phyloP scores from a whole-genome alignment of 2,113 vertebrate species.

The Lepisosteus osseus region DNA sequence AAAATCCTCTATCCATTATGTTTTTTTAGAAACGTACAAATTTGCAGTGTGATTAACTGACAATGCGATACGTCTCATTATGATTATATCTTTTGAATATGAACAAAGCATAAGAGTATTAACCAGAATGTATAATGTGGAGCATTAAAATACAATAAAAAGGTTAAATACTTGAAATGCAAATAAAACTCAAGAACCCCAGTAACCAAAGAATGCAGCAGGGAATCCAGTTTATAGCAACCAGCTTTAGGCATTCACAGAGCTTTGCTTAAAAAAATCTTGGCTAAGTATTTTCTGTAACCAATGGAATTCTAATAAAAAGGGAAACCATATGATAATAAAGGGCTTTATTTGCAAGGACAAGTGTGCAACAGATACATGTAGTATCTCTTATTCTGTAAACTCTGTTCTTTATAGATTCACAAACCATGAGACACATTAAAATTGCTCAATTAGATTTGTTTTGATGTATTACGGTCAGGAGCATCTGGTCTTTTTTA shows the following conservation, averaged over 20 bases:
- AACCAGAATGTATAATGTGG: not conserved
- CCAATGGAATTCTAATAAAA: constrained; percentile 21
- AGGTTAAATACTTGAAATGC: constrained; percentile 4
- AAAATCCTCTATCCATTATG: too few relatives aligned
- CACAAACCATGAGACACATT: not conserved
- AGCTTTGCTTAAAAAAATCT: not conserved
- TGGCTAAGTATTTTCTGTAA: constrained; percentile 15
- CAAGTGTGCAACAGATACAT: constrained; percentile 4
- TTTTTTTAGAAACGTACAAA: too few relatives aligned
- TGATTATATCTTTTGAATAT: too few relatives aligned
- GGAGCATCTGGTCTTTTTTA: constrained; percentile 4
- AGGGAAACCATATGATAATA: constrained; percentile 1
- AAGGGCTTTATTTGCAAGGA: constrained; percentile 9
- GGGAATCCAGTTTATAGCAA: constrained; percentile 16
- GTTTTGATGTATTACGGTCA: not conserved
- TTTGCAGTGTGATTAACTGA: too few relatives aligned
- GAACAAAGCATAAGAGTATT: too few relatives aligned
- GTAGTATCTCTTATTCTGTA: not conserved
- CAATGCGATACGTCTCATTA: too few relatives aligned
- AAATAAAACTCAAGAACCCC: constrained; percentile 6
- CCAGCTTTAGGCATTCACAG: constrained; percentile 5
- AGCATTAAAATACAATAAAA: constrained; percentile 1
- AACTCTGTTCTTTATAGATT: constrained; percentile 1
- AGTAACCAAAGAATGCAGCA: constrained; percentile 17
- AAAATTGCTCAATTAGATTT: not conserved